Conservation (phyloP, 2,888 invertebrate species). For the Tenthredo distinguenda region DNA sequence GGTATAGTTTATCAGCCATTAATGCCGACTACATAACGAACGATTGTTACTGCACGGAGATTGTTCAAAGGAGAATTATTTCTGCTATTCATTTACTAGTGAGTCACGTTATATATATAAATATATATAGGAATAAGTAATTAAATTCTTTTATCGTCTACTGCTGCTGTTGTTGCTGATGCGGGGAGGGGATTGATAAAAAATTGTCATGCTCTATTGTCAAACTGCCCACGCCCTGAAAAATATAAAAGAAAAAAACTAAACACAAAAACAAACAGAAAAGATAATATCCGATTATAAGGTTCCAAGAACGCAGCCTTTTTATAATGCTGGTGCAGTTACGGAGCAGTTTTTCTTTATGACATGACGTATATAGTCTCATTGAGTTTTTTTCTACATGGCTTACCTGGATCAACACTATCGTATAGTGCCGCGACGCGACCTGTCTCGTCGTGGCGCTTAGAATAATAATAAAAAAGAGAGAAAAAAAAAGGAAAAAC, state of each 20-base stretch:
- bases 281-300: not conserved
- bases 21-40: not conserved
- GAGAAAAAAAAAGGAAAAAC: not conserved
- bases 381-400: constrained; percentile 3
- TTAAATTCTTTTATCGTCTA: constrained; percentile 1
- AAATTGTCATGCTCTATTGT: constrained; percentile 31
- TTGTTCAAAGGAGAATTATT: not conserved
- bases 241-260: not conserved
- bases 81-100: not conserved
- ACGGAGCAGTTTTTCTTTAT: constrained; percentile 26
- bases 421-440: not conserved
- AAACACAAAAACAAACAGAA: not conserved
- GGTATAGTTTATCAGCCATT: not conserved
- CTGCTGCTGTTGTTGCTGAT: not conserved
- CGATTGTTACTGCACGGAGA: not conserved
- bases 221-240: not conserved
- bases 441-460: not conserved
- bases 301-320: constrained; percentile 18
- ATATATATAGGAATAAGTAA: not conserved
- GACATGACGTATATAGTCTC: constrained; percentile 14
- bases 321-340: not conserved
- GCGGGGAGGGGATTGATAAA: not conserved
- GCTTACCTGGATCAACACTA: constrained; percentile 7
- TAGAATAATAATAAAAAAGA: not conserved
- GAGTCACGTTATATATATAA: not conserved